Base-by-base conservation (phyloP, 2,113 vertebrate genomes). In the Pelmatolapia mariae region DNA sequence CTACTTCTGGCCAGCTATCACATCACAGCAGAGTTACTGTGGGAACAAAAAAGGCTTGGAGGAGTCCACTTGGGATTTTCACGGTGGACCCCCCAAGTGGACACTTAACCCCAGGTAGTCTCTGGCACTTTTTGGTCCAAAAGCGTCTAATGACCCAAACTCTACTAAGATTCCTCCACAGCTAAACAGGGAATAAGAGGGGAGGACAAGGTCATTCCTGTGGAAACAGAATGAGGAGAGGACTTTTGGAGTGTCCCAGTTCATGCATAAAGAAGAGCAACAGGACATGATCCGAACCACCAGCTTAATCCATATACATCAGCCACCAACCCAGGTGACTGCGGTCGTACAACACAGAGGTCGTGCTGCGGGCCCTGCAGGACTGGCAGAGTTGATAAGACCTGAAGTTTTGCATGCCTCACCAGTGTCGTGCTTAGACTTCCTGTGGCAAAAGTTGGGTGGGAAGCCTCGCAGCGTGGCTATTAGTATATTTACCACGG, bases 191-290 rank as follows among this genome's bases (percentile, higher is more conserved):
- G 36, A 88, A 87, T 82, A 33, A 66, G 82, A 91, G 57, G 12
- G 80, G 86, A 86, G 83, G 78, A 45, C 63, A 29, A 80, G 59
- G 83, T 83, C 40, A 26, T 86, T 92, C 78, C 83, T 59, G 61
- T 90, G 78, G 80, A 90, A 90, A 80, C 33, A 8, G 52, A 83
- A 66, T 86, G 84, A 94, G 38, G 38, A 87, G 90, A 89, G 45
- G 80, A 94, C 89, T 91, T 91, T 89, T 85, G 86, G 83, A 90
- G 85, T 57, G 84, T 78, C 88, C 89, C 91, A 84, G 83, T 89
- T 95, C 95, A 96, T 96, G 93, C 95, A 96, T 96, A 95, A 95
- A 94, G 87, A 95, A 66, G 26, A 95, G 94, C 84, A 36, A 26
- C 47, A 93, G 86, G 89, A 90, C 81, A 47, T 73, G 89, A 89